These are phyloP conservation scores for Spodoptera litura DNA, from an alignment of 1,140 invertebrate species.

Conservation along the genomic window DNA sequence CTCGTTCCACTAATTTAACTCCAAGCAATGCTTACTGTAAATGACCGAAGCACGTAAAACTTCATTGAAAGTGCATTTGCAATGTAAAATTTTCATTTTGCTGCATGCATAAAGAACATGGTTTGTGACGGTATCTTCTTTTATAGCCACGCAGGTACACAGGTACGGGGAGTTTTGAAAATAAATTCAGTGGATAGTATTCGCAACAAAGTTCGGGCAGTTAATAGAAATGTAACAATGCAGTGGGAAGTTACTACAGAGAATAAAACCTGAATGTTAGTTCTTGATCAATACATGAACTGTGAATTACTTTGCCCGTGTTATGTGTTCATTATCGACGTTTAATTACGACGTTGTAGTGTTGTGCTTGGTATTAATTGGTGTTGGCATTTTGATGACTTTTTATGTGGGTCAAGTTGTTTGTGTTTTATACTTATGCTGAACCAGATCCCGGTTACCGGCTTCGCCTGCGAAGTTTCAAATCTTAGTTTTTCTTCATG, in stretches of 20 bases:
- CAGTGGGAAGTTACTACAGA: background rate
- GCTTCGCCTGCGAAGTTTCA: too few relatives aligned
- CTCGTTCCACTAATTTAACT: background rate
- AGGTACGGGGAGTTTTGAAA: conserved; percentile 7
- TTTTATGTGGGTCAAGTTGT: background rate
- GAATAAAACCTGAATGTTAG: background rate
- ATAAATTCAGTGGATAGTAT: conserved; percentile 21
- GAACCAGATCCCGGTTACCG: too few relatives aligned
- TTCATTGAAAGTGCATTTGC: conserved; percentile 32
- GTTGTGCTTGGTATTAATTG: conserved; percentile 13
- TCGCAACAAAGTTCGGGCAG: conserved; percentile 25
- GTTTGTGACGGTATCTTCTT: conserved; percentile 31
- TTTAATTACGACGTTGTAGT: background rate
- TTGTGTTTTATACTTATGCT: background rate
- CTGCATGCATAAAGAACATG: conserved; percentile 10
- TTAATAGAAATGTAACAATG: conserved; percentile 9
- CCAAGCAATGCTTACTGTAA: conserved; percentile 1
- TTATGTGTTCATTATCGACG: background rate
- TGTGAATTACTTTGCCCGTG: background rate
- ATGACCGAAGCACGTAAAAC: conserved; percentile 26
- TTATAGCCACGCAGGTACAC: conserved; percentile 23
- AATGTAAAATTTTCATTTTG: conserved; percentile 27
- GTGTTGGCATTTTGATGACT: background rate
- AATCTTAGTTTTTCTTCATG: too few relatives aligned
- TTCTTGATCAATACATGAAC: conserved; percentile 15